These are phyloP conservation scores for Holacanthella duospinosa DNA, from an alignment of 2,888 invertebrate genomes.

Conservation along the genomic window DNA sequence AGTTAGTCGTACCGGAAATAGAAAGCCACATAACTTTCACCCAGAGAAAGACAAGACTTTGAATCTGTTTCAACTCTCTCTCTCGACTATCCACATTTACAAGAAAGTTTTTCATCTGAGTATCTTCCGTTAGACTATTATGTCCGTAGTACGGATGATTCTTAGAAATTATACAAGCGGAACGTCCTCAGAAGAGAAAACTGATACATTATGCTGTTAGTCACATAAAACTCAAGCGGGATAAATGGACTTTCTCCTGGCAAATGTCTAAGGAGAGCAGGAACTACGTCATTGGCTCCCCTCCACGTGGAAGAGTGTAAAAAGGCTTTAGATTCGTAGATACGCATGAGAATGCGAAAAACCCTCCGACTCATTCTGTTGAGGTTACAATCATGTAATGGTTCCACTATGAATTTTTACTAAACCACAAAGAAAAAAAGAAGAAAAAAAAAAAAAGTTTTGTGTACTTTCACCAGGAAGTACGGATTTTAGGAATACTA, in stretches of 20 bases:
- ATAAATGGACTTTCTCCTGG: neutral
- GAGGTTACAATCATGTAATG: neutral
- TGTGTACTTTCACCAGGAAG: too few relatives aligned
- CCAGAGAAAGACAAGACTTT: too few relatives aligned
- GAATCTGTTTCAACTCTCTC: neutral
- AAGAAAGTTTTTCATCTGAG: too few relatives aligned
- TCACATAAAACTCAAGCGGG: neutral
- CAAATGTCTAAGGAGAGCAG: constrained; percentile 1
- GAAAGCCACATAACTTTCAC: too few relatives aligned
- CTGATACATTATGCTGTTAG: neutral
- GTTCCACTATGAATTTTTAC: neutral
- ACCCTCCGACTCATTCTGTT: too few relatives aligned
- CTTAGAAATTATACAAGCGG: neutral
- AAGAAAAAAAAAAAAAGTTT: too few relatives aligned
- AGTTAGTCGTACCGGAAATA: too few relatives aligned
- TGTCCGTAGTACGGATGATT: neutral
- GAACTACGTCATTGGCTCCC: constrained; percentile 24
- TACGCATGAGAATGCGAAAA: too few relatives aligned
- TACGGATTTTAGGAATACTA: too few relatives aligned
- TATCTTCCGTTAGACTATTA: neutral
- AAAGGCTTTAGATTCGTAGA: too few relatives aligned
- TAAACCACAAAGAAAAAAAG: too few relatives aligned
- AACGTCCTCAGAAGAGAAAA: neutral
- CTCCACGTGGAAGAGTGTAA: constrained; percentile 25
- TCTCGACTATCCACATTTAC: neutral